Base-by-base conservation (phyloP, 1,140 invertebrate species). In the Saxidomus purpurata region DNA sequence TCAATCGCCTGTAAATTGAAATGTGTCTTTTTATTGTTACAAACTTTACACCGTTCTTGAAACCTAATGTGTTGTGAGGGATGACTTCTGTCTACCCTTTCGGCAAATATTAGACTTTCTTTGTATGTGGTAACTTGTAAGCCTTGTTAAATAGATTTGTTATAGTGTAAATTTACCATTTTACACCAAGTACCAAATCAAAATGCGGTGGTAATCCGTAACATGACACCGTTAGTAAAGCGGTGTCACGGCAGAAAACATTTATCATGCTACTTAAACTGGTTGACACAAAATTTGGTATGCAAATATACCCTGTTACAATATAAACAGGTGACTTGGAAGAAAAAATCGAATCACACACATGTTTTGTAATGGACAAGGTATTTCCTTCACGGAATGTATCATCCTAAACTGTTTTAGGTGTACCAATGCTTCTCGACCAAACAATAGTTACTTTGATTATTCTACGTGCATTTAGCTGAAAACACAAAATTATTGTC, bases 81-180 rank as follows among this genome's bases (percentile, higher is more conserved):
- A 36, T 61, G 38, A 63, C 80, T 61, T 61, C 31, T 63, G 80
- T 43, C 80, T 82, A 61, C 40, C 36, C 15, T 82, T 82, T 82
- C 43, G 17, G 11, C 76, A 79, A 79, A 52, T 47, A 47, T 47
- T 80, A 28, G n/a, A 59, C 52, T 61, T 47, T 82, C 52, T 47
- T 43, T 63, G 76, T 82, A 38, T 36, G 31, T 43, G 38, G 52
- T 43, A 82, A 17, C 59, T 31, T 31, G 59, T 59, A 67, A 82
- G 31, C 25, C 36, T 82, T 82, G 59, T 61, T 43, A 82, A 82
- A 82, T 63, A 67, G 80, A 67, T 82, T 82, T 82, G 80, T 82
- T 82, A 82, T 82, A 82, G 28, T 63, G 59, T 61, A 61, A 82
- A 67, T 38, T 82, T 82, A 61, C 52, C 80, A 63, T 38, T 80